Percentiles rank a stretch among this genome's conserved stretches.
Conservation (phyloP, 2,113 vertebrate species). For the Spermophilus dauricus region DNA sequence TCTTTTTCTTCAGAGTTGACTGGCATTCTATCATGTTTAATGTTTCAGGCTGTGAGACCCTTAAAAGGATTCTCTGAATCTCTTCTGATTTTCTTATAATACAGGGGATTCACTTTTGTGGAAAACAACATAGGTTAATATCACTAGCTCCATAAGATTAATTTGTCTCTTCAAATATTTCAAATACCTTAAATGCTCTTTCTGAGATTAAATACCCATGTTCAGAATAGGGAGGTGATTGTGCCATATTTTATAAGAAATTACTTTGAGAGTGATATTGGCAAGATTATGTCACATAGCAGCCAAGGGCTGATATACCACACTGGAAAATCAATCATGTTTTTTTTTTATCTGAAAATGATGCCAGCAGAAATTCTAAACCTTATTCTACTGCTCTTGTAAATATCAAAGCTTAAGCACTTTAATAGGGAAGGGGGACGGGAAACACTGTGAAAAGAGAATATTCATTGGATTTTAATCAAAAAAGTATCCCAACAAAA, state of each 20-base stretch:
- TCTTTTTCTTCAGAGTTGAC: slow-evolving; percentile 21
- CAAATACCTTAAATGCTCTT: slow-evolving; percentile 72
- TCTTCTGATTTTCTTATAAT: slow-evolving; percentile 8
- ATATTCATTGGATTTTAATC: slow-evolving; percentile 39
- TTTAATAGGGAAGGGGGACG: neutral
- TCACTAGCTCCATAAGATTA: slow-evolving; percentile 20
- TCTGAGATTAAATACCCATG: slow-evolving; percentile 59
- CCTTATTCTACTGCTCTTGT: slow-evolving; percentile 51
- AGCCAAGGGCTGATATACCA: slow-evolving; percentile 40
- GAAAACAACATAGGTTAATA: slow-evolving; percentile 29
- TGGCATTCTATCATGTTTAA: slow-evolving; percentile 52
- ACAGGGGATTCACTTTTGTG: neutral
- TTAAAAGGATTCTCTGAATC: slow-evolving; percentile 39
- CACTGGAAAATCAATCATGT: neutral
- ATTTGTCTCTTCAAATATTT: slow-evolving; percentile 56
- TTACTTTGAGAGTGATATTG: slow-evolving; percentile 64
- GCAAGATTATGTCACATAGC: slow-evolving; percentile 18
- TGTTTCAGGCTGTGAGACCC: slow-evolving; percentile 44
- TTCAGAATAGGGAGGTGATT: slow-evolving; percentile 43
- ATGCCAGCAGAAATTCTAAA: slow-evolving; percentile 9
- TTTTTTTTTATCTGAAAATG: slow-evolving; percentile 41
- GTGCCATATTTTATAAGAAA: slow-evolving; percentile 53
- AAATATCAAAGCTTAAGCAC: slow-evolving; percentile 52
- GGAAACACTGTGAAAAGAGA: neutral
- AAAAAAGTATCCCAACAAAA: slow-evolving; percentile 43